These are phyloP conservation scores for Rhodeus uyekii DNA, from an alignment of 2,797 vertebrate genomes.

Conservation along the genomic window DNA sequence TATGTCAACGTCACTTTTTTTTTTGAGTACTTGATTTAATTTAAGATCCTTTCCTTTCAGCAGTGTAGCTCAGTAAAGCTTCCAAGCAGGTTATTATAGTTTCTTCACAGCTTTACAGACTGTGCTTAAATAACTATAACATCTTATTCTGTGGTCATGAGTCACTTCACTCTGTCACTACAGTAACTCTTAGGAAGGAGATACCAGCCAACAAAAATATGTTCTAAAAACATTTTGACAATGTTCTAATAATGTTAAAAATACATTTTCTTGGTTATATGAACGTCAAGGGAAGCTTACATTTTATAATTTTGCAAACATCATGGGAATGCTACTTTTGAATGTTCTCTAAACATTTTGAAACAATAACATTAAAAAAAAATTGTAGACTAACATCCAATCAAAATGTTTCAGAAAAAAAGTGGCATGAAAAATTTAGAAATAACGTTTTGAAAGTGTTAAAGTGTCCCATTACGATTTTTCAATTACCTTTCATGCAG, in stretches of 20 bases:
- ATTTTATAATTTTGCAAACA: not conserved
- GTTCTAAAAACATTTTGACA: not conserved
- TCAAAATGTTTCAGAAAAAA: not conserved
- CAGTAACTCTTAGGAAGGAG: not conserved
- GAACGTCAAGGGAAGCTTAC: not conserved
- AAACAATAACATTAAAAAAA: not conserved
- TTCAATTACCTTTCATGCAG: not conserved
- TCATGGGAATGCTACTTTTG: not conserved
- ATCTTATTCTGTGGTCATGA: slow-evolving; percentile 1
- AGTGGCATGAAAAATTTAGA: not conserved
- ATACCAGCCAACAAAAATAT: not conserved
- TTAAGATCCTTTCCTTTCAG: not conserved
- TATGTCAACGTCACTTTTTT: no score
- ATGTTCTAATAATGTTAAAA: not conserved
- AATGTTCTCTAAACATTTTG: not conserved
- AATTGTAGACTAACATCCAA: not conserved
- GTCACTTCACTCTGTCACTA: not conserved
- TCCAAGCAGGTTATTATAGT: not conserved
- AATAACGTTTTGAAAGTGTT: not conserved
- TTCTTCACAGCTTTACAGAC: not conserved
- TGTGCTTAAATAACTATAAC: not conserved
- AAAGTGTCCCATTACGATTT: not conserved
- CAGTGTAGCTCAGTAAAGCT: not conserved
- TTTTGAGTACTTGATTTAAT: not conserved
- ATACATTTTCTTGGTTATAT: not conserved